These are phyloP conservation scores for Misgurnus mizolepis DNA, from an alignment of 2,113 vertebrate species.

Conservation along the genomic window DNA sequence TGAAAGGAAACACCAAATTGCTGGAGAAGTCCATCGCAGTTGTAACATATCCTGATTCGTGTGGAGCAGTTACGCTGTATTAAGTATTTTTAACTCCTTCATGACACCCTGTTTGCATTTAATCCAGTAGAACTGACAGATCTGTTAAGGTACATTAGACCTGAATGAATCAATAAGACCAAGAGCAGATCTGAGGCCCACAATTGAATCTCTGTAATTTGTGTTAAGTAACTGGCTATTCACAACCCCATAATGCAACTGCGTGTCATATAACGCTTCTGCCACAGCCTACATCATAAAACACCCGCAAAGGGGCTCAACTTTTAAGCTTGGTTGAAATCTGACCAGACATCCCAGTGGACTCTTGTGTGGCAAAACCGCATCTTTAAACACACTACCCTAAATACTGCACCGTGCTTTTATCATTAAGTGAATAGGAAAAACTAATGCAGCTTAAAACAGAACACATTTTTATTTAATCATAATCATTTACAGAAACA, in stretches of 20 bases:
- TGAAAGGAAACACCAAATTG: background rate
- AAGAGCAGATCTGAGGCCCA: background rate
- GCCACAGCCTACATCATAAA: background rate
- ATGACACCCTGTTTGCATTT: too few relatives aligned
- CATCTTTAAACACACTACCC: background rate
- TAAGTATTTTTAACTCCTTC: background rate
- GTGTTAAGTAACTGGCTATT: background rate
- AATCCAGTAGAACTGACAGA: too few relatives aligned
- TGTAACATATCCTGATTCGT: background rate
- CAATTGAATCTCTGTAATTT: background rate
- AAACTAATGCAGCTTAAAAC: background rate
- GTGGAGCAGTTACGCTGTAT: background rate
- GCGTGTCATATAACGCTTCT: background rate
- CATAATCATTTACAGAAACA: background rate
- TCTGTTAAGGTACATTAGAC: background rate
- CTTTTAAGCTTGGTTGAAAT: background rate
- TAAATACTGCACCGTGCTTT: background rate
- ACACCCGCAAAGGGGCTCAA: background rate
- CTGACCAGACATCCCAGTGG: background rate
- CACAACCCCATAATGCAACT: constrained; percentile 13
- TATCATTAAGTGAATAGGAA: background rate
- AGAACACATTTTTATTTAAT: background rate
- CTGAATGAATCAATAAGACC: background rate
- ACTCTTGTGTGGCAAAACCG: background rate
- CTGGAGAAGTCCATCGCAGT: background rate